Evolutionary conservation across 1,140 invertebrate genomes (phyloP), one percentile per base, ranked within the genome.

Genomic region (Leptinotarsa texana): DNA sequence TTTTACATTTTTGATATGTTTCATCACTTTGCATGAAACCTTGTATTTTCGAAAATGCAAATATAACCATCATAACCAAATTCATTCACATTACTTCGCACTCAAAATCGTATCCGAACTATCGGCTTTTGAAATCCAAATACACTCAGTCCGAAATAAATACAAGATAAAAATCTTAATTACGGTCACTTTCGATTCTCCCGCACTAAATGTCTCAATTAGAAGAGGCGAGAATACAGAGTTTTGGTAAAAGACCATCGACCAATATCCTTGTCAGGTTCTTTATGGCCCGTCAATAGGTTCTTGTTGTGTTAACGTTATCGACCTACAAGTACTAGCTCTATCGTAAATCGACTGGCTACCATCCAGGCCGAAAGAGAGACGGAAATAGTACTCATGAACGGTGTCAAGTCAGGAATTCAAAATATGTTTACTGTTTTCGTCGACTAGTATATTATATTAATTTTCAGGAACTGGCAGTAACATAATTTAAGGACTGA

Each of bases 271-370:
- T 67, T 67, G 63, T 63, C 68, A 8, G 22, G 75, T 78, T 71
- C 63, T 78, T 78, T 78, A 78, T 69, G 69, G 63, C 72, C 70
- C n/a, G 21, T 71, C 77, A 61, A 74, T 74, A 51, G 72, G 57
- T 75, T 79, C 78, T 77, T 77, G 75, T 77, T 76, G 70, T 74
- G 75, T 78, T 73, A 76, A 73, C 74, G 72, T 78, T 79, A 79
- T 79, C 78, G 63, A 72, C 78, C 75, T 77, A 79, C 78, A 79
- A 77, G 78, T 71, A 75, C 77, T 74, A 73, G 74, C 72, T 79
- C 57, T 69, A 73, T 77, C 75, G 74, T 79, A 79, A 79, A 79
- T 79, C 74, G 47, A 70, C 63, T 33, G 24, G 78, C 78, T 79
- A 79, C 78, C 75, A 79, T 77, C 75, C 73, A 75, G 13, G n/a